Percentiles rank a stretch among this genome's conserved stretches.
Conservation (phyloP, 2,113 vertebrate species). For the Struthidea cinerea region DNA sequence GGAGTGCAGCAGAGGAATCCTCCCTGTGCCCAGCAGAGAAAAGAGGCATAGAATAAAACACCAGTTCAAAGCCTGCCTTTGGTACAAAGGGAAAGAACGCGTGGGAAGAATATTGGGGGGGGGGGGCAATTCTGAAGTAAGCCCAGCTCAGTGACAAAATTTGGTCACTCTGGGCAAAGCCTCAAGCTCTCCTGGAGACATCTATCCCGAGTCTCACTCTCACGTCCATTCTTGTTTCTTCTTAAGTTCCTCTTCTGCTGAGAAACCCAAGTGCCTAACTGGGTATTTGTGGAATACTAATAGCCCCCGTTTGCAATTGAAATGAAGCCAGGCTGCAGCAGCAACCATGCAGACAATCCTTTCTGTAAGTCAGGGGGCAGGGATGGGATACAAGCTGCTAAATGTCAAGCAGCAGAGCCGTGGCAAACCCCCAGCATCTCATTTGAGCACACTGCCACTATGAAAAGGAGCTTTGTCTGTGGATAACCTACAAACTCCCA, state of each 20-base stretch:
- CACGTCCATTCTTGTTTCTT: background rate
- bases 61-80: background rate
- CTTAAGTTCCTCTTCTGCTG: background rate
- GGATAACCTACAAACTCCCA: background rate
- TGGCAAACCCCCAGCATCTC: background rate
- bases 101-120: background rate
- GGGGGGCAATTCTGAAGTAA: background rate
- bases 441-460: background rate
- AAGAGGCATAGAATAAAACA: background rate
- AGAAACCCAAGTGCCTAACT: background rate
- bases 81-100: background rate
- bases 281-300: background rate
- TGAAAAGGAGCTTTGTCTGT: background rate
- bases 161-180: background rate
- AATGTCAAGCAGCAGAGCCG: background rate
- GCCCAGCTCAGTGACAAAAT: background rate
- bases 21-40: background rate
- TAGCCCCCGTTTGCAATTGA: background rate
- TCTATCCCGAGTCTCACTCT: background rate
- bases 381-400: background rate
- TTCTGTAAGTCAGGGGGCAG: background rate
- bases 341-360: background rate
- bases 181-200: background rate
- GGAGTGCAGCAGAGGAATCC: background rate
- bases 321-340: background rate